Percentiles rank a stretch among this genome's conserved stretches.
Evolutionary conservation across 2,888 invertebrate genomes (phyloP).

Genomic region (Keiferia lycopersicella): DNA sequence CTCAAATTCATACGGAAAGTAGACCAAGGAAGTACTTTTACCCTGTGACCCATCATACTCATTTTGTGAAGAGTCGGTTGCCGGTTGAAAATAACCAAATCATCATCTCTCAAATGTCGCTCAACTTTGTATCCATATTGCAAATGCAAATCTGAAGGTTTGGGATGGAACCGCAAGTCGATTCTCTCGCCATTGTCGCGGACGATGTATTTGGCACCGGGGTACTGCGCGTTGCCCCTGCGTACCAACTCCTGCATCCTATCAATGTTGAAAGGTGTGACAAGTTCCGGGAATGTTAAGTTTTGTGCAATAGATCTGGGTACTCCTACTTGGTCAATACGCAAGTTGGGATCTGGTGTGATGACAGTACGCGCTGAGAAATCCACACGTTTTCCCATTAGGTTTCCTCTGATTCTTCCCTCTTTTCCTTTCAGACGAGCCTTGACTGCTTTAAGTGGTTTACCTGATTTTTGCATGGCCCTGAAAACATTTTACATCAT

Average conservation of each 20-base stretch:
- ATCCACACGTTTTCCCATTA: slow-evolving; percentile 99
- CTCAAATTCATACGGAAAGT: slow-evolving; percentile 99
- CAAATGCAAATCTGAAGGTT: slow-evolving; percentile 97
- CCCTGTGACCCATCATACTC: slow-evolving; percentile 99
- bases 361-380: slow-evolving; percentile 99
- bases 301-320: slow-evolving; percentile 99
- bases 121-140: slow-evolving; percentile 98
- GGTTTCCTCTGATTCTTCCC: slow-evolving; percentile 98
- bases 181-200: slow-evolving; percentile 99
- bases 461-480: slow-evolving; percentile 99
- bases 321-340: slow-evolving; percentile 98
- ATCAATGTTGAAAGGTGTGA: slow-evolving; percentile 99
- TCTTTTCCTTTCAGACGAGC: slow-evolving; percentile 98
- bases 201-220: slow-evolving; percentile 99
- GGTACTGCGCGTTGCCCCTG: slow-evolving; percentile 98
- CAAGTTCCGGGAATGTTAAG: slow-evolving; percentile 99
- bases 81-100: slow-evolving; percentile 99
- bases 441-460: slow-evolving; percentile 98
- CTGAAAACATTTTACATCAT: slow-evolving; percentile 61
- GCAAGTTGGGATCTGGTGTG: slow-evolving; percentile 96
- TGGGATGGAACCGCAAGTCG: slow-evolving; percentile 98
- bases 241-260: slow-evolving; percentile 96
- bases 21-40: slow-evolving; percentile 99
- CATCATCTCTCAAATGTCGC: slow-evolving; percentile 98
- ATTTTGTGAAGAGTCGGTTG: slow-evolving; percentile 99